A percentile compares a stretch with the other conserved stretches of the same genome.
Conservation (phyloP, 2,797 vertebrate species). For the Numenius phaeopus region DNA sequence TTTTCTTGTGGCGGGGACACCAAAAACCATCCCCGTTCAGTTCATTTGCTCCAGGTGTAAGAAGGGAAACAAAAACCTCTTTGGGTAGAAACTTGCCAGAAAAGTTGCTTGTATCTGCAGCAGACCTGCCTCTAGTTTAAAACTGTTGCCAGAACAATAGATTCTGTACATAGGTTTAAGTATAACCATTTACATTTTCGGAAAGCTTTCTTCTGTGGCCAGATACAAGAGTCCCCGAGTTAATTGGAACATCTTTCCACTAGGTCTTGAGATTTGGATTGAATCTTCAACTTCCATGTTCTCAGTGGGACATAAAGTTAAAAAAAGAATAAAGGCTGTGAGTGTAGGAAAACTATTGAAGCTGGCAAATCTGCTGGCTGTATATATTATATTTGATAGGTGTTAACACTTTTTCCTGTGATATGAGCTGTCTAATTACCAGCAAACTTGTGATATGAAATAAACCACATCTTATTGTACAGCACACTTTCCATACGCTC, state of each 20-base stretch:
- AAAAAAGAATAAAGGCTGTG: background rate
- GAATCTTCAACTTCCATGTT: background rate
- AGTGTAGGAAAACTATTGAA: background rate
- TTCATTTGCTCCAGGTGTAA: background rate
- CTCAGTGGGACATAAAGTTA: background rate
- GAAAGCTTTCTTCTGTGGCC: background rate
- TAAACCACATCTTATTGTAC: constrained; percentile 45
- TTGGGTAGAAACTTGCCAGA: background rate
- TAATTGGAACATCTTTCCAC: background rate
- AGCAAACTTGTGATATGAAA: constrained; percentile 31
- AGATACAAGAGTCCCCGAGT: background rate
- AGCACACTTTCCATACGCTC: background rate
- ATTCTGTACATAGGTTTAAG: background rate
- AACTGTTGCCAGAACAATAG: background rate
- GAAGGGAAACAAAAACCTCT: background rate
- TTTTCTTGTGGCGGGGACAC: background rate
- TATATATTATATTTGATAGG: background rate
- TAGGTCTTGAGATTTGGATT: background rate
- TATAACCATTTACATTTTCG: background rate
- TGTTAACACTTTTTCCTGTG: constrained; percentile 39
- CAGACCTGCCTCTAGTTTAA: background rate
- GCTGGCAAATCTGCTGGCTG: background rate
- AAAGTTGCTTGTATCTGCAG: background rate
- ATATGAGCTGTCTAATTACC: constrained; percentile 35
- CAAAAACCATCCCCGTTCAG: rapidly evolving